Percentiles rank a stretch among this genome's conserved stretches.
Conservation (phyloP, 2,888 invertebrate genomes). For the Petrolisthes cinctipes region DNA sequence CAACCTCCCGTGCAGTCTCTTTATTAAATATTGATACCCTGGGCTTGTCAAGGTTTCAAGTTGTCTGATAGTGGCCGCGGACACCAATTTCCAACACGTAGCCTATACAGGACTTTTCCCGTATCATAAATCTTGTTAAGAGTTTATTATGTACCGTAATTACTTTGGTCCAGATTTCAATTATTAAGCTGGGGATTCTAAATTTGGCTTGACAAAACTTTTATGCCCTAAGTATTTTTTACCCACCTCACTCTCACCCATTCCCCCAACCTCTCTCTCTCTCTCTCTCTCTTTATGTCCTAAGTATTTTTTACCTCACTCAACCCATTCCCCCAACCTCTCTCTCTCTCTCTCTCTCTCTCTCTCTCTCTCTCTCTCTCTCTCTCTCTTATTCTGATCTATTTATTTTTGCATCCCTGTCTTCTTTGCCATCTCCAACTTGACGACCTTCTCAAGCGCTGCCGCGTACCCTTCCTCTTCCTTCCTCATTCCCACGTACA, state of each 20-base stretch:
- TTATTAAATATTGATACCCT: no score
- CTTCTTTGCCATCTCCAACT: conserved; percentile 2
- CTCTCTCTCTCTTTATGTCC: not conserved
- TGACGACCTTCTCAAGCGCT: not conserved
- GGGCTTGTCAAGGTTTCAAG: no score
- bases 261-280: not conserved
- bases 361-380: conserved; percentile 4
- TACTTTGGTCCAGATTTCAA: no score
- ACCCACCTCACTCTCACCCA: not conserved
- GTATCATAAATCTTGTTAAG: no score
- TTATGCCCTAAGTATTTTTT: no score
- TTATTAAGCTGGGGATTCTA: no score
- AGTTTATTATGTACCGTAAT: no score
- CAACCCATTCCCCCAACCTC: not conserved
- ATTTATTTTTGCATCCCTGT: not conserved
- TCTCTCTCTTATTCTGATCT: not conserved
- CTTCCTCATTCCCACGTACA: not conserved
- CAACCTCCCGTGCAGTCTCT: no score
- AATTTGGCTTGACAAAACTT: no score
- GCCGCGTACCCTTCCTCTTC: not conserved
- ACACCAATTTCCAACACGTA: no score
- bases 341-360: conserved; percentile 12
- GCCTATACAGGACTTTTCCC: no score
- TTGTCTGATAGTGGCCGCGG: no score
- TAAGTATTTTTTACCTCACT: not conserved